A percentile compares a stretch with the other conserved stretches of the same genome.
These are phyloP conservation scores for Nycticryphes semicollaris DNA, from an alignment of 2,113 vertebrate species.

Conservation along the genomic window DNA sequence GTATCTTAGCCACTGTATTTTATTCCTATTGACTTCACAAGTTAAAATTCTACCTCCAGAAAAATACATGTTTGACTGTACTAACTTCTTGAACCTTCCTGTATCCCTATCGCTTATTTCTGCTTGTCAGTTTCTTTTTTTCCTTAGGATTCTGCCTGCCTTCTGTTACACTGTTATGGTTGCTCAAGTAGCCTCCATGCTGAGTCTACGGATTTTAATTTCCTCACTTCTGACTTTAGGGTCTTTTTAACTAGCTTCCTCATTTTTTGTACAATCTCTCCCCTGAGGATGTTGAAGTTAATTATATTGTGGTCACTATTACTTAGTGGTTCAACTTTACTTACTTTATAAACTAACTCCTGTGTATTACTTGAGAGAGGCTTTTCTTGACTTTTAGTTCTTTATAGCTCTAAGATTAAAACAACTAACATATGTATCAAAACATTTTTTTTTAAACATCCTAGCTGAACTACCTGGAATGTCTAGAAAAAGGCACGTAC, in stretches of 20 bases:
- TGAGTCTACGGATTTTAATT: slow-evolving; percentile 73
- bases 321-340: slow-evolving; percentile 64
- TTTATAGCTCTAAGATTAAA: slow-evolving; percentile 42
- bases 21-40: slow-evolving; percentile 24
- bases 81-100: background rate
- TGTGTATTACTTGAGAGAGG: slow-evolving; percentile 26
- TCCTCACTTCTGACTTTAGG: slow-evolving; percentile 69
- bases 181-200: slow-evolving; percentile 65
- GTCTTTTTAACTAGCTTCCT: slow-evolving; percentile 74
- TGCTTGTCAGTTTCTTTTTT: slow-evolving; percentile 6
- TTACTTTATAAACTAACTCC: slow-evolving; percentile 62
- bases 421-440: slow-evolving; percentile 42
- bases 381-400: slow-evolving; percentile 34
- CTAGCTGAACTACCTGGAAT: background rate
- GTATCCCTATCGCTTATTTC: background rate
- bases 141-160: slow-evolving; percentile 19
- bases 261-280: slow-evolving; percentile 57
- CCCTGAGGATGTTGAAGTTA: slow-evolving; percentile 68
- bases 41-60: slow-evolving; percentile 23
- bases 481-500: background rate
- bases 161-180: slow-evolving; percentile 52
- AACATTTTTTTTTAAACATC: slow-evolving; percentile 2
- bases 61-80: background rate
- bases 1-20: slow-evolving; percentile 28
- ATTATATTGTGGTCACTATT: slow-evolving; percentile 74